Conservation (phyloP, 2,113 vertebrate genomes). For the Uropsilus gracilis region DNA sequence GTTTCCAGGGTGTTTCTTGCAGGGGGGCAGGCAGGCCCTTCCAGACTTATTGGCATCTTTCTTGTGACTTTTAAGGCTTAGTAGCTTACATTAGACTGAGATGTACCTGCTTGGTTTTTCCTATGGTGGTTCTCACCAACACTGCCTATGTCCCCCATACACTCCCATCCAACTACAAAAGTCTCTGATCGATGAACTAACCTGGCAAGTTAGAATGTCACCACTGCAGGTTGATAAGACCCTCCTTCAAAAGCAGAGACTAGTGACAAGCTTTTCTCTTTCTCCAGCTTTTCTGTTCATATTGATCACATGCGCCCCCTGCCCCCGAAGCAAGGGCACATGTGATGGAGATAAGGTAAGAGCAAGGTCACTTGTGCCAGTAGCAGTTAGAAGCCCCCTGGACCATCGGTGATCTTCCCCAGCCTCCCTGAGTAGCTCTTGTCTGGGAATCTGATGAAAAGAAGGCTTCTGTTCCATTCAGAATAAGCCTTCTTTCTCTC, state of each 20-base stretch:
- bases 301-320: not conserved
- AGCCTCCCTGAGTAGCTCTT: not conserved
- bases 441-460: not conserved
- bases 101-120: not conserved
- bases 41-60: not conserved
- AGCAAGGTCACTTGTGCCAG: not conserved
- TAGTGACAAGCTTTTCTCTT: not conserved
- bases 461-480: not conserved
- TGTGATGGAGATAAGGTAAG: not conserved
- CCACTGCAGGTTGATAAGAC: not conserved
- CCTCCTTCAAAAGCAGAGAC: not conserved
- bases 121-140: not conserved
- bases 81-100: not conserved
- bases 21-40: too few relatives aligned
- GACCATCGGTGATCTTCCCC: not conserved
- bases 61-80: not conserved
- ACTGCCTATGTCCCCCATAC: not conserved
- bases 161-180: not conserved
- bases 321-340: not conserved
- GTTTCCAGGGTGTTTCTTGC: not conserved
- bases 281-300: not conserved
- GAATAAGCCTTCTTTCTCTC: not conserved
- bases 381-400: not conserved
- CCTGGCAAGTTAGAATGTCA: not conserved
- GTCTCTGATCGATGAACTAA: not conserved